Conservation (phyloP, 2,113 vertebrate genomes). For the Rhea americana region DNA sequence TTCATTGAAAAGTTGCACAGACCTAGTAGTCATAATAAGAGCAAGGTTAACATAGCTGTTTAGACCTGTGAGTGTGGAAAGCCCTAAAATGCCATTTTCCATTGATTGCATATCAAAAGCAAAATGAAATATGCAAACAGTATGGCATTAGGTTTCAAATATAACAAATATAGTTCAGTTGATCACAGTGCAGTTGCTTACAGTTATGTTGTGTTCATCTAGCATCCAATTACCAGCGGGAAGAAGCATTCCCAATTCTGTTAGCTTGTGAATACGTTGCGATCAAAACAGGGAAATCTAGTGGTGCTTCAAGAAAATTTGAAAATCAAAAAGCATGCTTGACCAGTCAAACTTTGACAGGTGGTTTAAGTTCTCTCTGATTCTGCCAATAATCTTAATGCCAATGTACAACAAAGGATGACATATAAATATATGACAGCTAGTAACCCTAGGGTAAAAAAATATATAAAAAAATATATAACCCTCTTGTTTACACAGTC, state of each 20-base stretch:
- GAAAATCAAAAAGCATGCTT: background rate
- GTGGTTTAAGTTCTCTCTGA: background rate
- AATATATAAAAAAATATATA: too few relatives aligned
- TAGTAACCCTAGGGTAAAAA: background rate
- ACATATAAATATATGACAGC: background rate
- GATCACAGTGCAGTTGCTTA: background rate
- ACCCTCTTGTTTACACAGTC: background rate
- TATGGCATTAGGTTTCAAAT: background rate
- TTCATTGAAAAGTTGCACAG: background rate
- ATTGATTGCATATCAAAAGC: background rate
- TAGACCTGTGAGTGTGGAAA: background rate
- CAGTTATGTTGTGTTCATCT: background rate
- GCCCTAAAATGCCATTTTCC: background rate
- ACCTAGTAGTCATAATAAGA: background rate
- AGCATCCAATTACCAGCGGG: background rate
- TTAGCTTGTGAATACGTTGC: background rate
- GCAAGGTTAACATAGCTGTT: background rate
- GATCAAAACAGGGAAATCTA: background rate
- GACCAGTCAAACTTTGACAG: background rate
- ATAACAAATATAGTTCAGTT: background rate
- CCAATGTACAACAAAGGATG: background rate
- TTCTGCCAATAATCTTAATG: background rate
- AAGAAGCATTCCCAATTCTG: background rate
- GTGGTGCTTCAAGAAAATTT: background rate
- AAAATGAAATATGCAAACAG: background rate